Base-by-base conservation (phyloP, 2,888 invertebrate genomes). In the Andrena marginata region DNA sequence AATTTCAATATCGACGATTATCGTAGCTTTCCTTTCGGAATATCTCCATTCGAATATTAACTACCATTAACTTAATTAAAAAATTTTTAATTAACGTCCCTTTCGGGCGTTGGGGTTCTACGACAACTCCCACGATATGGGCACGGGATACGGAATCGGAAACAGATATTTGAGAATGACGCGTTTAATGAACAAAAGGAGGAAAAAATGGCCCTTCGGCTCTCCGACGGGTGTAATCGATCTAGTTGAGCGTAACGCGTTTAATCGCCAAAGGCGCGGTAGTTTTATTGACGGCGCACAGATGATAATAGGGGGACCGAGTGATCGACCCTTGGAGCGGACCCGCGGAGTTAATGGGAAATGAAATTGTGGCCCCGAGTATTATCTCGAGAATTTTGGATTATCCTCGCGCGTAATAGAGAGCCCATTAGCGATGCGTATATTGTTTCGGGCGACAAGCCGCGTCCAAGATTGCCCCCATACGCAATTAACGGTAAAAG, bases 371-470 rank as follows among this genome's bases (percentile, higher is more conserved):
- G 89, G 88, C 6, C 60, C 20, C 29, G 82, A 80, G 80, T 85
- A 88, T 87, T 88, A 87, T 80, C 79, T 84, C 67, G 85, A 81
- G 84, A 87, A 88, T 88, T 70, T 88, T 80, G 81, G 88, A 88
- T 88, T 88, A 88, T 88, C 84, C 84, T 82, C 82, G 77, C 82
- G 75, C 82, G 77, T 88, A 88, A 88, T 87, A 87, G 87, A 80
- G 82, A 85, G 80, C 84, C 88, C 82, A 88, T 88, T 88, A 88
- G 84, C 87, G 77, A 2, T 56, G 29, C 77, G 73, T 82, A 87
- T 86, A 88, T 84, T 84, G 88, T 88, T 88, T 84, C 87, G 81
- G 59, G 68, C 82, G 86, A 85, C 82, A 82, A 77, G 76, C 72
- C 75, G 71, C 69, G 65, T 48, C 64, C 82, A 87, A 87, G 87